Evolutionary conservation across 1,140 invertebrate genomes (phyloP).

Genomic region (Probaryconus sp.): DNA sequence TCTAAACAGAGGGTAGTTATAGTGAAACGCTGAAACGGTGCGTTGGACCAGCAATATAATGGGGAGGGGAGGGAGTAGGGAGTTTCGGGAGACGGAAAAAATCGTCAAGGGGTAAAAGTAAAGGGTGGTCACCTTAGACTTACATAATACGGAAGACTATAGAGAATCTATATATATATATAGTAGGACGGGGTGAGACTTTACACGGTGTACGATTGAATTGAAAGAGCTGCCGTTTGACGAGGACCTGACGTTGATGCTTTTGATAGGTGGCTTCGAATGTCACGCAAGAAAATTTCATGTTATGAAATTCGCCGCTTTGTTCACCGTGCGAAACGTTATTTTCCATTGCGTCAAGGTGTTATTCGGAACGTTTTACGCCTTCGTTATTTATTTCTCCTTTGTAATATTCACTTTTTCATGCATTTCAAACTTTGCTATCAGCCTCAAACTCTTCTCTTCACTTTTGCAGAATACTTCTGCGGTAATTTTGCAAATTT

Average conservation of each 20-base stretch:
- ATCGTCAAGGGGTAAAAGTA: conserved; percentile 58
- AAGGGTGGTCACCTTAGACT: conserved; percentile 66
- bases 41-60: conserved; percentile 23
- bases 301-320: conserved; percentile 48
- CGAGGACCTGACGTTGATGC: conserved; percentile 67
- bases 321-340: conserved; percentile 51
- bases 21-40: conserved; percentile 61
- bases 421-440: no score
- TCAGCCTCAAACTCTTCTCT: no score
- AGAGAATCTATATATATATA: conserved; percentile 52
- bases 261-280: conserved; percentile 65
- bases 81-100: conserved; percentile 53
- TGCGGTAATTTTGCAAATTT: no score
- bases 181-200: conserved; percentile 59
- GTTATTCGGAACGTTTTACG: no score
- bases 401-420: no score
- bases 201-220: conserved; percentile 46
- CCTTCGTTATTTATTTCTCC: no score
- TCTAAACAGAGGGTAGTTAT: conserved; percentile 69
- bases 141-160: conserved; percentile 35
- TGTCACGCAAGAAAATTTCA: conserved; percentile 64
- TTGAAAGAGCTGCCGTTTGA: conserved; percentile 64
- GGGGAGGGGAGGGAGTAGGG: conserved; percentile 34
- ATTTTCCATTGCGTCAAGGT: conserved; percentile 16
- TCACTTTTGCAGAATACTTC: no score